A percentile compares a stretch with the other conserved stretches of the same genome.
These are phyloP conservation scores for Eueremaeus valkanovi DNA, from an alignment of 2,888 invertebrate species.

Conservation along the genomic window DNA sequence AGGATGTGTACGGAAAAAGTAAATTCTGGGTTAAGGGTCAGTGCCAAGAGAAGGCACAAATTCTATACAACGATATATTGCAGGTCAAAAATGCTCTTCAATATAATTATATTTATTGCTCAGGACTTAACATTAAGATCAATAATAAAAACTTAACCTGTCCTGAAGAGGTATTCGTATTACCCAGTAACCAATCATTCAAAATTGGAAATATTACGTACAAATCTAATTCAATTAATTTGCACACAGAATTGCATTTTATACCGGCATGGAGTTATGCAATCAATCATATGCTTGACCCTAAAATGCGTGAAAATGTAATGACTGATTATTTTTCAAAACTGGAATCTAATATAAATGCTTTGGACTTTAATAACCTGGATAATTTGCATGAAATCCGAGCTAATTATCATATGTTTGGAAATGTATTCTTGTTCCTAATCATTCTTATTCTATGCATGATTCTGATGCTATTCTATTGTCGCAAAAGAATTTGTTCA, in stretches of 20 bases:
- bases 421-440: neutral
- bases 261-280: neutral
- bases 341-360: neutral
- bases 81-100: slow-evolving; percentile 23
- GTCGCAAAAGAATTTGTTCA: no score
- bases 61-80: neutral
- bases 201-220: slow-evolving; percentile 6
- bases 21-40: neutral
- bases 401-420: neutral
- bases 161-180: slow-evolving; percentile 8
- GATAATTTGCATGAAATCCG: neutral
- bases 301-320: neutral
- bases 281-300: slow-evolving; percentile 5
- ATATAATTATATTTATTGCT: slow-evolving; percentile 20
- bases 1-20: neutral
- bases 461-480: no score
- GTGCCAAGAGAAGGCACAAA: neutral
- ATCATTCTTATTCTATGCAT: neutral
- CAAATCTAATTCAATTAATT: neutral
- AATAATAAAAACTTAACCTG: neutral
- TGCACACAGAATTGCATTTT: slow-evolving; percentile 23
- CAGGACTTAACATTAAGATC: neutral
- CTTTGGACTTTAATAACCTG: neutral
- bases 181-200: slow-evolving; percentile 1
- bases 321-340: neutral